Evolutionary conservation across 2,888 invertebrate genomes (phyloP), one percentile per base, ranked within the genome.

Genomic region (Sarcophaga subvicina): DNA sequence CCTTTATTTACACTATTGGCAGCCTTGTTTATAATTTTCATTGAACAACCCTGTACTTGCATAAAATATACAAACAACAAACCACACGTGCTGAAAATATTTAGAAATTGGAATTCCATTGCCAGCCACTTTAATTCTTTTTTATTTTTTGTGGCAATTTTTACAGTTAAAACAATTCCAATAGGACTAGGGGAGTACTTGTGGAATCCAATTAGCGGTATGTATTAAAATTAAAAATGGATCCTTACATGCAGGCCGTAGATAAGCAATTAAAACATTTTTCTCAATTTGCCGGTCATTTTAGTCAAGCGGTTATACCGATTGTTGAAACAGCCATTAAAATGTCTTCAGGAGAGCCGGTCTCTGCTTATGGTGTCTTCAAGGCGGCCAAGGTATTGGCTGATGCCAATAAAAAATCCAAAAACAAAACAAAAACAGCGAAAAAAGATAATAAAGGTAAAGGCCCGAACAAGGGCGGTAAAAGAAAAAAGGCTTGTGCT

Each of bases 281-380:
- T 22, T 45, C n/a, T 25, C 20, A 69, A 11, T 77, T 83, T 69
- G 77, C 77, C 5, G 8, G 17, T 14, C 37, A 77, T 49, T 77
- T 83, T 69, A 77, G 80, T 4, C 77, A 80, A 77, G 54, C 54
- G 49, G 63, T 83, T 72, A 4, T 83, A 25, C 83, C 83, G 0
- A 80, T 80, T 64, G 75, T 78, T 66, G 80, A 78, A 12, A 72
- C 80, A 54, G 80, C 80, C 17, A 2, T 70, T 4, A 83, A 78
- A 71, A 87, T 87, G 87, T 75, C 81, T 37, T 27, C 63, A 25
- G 82, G 54, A 3, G 86, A 88, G 71, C 88, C 79, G 77, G 69
- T 89, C 14, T 89, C 90, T 45, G 90, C 90, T 20, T 90, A 89
- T 88, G 78, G 86, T 25, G 88, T 78, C 0, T 90, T 89, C 17